phyloP scores from a whole-genome alignment of 2,113 vertebrate genomes.

The Syrmaticus mikado region DNA sequence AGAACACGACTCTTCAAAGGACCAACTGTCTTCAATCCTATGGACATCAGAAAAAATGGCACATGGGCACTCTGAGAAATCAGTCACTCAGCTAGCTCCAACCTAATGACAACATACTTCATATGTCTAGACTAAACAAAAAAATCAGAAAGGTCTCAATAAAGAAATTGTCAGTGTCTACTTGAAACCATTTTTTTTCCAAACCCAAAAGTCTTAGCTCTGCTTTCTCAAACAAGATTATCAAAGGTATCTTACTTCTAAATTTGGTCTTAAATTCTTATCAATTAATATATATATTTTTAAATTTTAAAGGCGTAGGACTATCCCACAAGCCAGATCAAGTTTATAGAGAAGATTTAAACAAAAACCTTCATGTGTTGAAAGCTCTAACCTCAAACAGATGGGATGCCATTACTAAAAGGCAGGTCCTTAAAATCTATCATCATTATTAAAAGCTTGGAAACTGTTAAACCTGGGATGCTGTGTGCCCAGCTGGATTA shows the following conservation, averaged over 20 bases:
- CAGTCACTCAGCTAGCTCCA: neutral
- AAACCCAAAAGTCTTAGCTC: neutral
- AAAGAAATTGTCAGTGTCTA: neutral
- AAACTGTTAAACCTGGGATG: slow-evolving; percentile 72
- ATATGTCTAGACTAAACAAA: neutral
- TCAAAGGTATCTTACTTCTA: neutral
- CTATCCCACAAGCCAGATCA: neutral
- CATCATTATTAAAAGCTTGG: slow-evolving; percentile 71
- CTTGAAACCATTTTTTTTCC: neutral
- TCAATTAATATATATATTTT: neutral
- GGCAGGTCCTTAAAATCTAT: slow-evolving; percentile 70
- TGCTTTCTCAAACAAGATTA: neutral
- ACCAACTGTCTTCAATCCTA: neutral
- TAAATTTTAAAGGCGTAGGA: neutral
- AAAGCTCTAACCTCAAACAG: slow-evolving; percentile 60
- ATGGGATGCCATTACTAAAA: slow-evolving; percentile 70
- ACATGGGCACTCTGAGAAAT: neutral
- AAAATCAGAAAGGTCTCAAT: neutral
- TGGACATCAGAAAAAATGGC: neutral
- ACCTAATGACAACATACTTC: neutral
- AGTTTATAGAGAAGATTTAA: neutral
- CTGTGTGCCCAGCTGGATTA: slow-evolving; percentile 76
- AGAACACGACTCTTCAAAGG: neutral
- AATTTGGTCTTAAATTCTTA: neutral
- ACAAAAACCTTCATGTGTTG: neutral